phyloP scores from a whole-genome alignment of 2,888 invertebrate species.

The Stenchaetothrips biformis region DNA sequence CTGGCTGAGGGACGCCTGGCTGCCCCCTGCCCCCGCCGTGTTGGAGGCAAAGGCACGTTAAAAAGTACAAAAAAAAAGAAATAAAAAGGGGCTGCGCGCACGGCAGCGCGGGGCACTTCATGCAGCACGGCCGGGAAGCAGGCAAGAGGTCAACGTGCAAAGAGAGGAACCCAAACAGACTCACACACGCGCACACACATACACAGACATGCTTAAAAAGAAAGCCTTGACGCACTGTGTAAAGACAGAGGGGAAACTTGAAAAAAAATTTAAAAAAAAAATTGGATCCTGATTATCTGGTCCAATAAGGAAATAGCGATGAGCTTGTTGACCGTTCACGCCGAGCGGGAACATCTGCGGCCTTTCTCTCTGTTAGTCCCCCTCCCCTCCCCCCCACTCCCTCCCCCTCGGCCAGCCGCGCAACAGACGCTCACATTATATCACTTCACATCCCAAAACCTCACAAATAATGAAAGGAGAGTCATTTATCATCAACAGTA shows the following conservation, averaged over 20 bases:
- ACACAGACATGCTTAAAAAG: no score
- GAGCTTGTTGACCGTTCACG: neutral
- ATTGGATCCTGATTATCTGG: neutral
- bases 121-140: no score
- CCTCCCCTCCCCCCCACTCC: neutral
- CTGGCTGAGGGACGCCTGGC: no score
- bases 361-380: neutral
- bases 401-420: neutral
- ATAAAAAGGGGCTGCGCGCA: no score
- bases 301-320: neutral
- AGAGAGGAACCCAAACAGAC: no score
- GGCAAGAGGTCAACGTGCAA: no score
- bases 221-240: neutral
- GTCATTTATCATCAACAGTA: neutral
- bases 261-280: neutral
- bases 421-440: conserved; percentile 14
- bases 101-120: no score
- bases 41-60: no score
- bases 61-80: no score
- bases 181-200: no score
- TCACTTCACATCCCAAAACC: conserved; percentile 23
- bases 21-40: no score
- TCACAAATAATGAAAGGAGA: conserved; percentile 16
- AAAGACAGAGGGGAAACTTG: neutral
- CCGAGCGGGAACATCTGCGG: neutral